Percentiles rank a stretch among this genome's conserved stretches.
phyloP scores from a whole-genome alignment of 2,888 invertebrate genomes.

The Pantelozetes paolii region DNA sequence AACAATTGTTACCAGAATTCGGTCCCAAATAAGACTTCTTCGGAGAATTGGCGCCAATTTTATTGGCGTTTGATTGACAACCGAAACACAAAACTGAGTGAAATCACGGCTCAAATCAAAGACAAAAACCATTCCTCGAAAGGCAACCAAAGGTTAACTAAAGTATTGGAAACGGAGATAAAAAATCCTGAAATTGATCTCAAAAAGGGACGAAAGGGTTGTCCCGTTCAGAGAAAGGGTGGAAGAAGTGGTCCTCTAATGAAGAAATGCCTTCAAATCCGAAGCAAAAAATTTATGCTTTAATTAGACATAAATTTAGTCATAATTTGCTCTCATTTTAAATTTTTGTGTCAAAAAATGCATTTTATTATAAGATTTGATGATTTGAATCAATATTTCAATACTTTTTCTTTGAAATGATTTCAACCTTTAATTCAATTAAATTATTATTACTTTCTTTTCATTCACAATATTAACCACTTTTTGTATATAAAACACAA shows the following conservation, averaged over 20 bases:
- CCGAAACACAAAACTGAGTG: neutral
- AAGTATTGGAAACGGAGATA: neutral
- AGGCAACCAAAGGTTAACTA: neutral
- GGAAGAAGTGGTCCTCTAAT: neutral
- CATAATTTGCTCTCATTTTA: no score
- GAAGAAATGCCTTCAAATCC: neutral
- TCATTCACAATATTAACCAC: no score
- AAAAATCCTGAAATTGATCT: neutral
- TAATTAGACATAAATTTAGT: neutral
- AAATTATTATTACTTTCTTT: no score
- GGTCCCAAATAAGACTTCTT: neutral
- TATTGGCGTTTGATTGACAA: neutral
- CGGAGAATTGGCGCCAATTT: neutral
- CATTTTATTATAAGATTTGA: no score
- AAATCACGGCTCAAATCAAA: neutral
- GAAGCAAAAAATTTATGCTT: neutral
- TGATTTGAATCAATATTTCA: no score
- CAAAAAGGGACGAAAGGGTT: neutral
- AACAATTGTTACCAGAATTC: neutral
- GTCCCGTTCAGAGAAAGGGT: neutral
- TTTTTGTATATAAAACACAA: no score
- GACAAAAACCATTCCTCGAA: neutral
- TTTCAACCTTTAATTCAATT: no score
- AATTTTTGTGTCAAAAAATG: no score
- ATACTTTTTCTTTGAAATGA: no score